Evolutionary conservation across 2,113 vertebrate genomes (phyloP).

Genomic region (Mastomys natalensis): DNA sequence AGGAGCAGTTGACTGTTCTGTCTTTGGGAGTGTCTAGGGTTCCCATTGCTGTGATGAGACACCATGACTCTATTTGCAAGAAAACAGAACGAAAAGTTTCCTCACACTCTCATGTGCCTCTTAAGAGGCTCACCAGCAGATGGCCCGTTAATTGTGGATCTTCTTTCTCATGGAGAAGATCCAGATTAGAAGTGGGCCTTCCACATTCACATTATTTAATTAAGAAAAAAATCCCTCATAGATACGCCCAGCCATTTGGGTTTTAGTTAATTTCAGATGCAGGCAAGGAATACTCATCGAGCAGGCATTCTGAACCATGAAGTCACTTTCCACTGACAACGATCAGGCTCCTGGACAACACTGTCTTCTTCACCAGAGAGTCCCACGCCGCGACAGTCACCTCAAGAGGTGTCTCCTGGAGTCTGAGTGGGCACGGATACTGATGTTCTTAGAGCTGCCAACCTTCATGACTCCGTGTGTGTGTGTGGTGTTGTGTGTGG

Average conservation of each 20-base stretch:
- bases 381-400: slow-evolving; percentile 35
- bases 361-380: background rate
- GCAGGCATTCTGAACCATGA: slow-evolving; percentile 20
- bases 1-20: no score
- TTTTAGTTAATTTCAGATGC: background rate
- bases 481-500: no score
- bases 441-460: background rate
- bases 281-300: background rate
- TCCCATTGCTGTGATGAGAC: no score
- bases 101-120: no score
- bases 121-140: background rate
- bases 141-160: background rate
- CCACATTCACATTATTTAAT: background rate
- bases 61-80: no score
- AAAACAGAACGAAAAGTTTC: no score
- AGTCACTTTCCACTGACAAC: background rate
- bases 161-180: background rate
- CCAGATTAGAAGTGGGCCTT: background rate
- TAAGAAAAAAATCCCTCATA: background rate
- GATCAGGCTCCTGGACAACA: background rate
- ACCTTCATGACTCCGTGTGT: background rate
- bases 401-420: background rate
- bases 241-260: background rate
- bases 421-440: slow-evolving; percentile 60
- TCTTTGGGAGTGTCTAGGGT: no score